These are phyloP conservation scores for Plagodis dolabraria DNA, from an alignment of 2,888 invertebrate species.

Conservation along the genomic window DNA sequence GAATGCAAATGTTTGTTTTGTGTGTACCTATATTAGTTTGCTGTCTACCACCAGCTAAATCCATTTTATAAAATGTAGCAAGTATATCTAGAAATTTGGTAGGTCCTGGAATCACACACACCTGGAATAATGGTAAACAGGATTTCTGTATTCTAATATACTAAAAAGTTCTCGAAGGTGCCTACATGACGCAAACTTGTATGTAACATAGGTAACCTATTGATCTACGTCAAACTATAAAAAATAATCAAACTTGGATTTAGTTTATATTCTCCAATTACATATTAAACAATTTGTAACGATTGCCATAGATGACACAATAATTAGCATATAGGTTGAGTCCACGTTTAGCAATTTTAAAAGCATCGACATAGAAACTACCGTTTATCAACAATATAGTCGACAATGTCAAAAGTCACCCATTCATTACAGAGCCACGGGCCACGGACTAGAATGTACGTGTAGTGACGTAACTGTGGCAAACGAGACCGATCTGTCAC, in stretches of 20 bases:
- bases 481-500: slow-evolving; percentile 33
- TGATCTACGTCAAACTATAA: too few relatives aligned
- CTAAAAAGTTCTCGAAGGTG: too few relatives aligned
- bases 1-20: too few relatives aligned
- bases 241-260: neutral
- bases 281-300: slow-evolving; percentile 26
- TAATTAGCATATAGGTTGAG: slow-evolving; percentile 39
- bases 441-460: slow-evolving; percentile 43
- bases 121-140: too few relatives aligned
- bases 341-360: slow-evolving; percentile 43
- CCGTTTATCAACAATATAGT: slow-evolving; percentile 51
- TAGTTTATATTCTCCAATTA: slow-evolving; percentile 18
- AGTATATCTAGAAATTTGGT: too few relatives aligned
- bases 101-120: too few relatives aligned
- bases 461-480: slow-evolving; percentile 31
- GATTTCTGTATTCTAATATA: too few relatives aligned
- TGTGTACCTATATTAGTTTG: too few relatives aligned
- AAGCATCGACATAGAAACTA: slow-evolving; percentile 55
- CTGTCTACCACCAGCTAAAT: too few relatives aligned
- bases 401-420: slow-evolving; percentile 77
- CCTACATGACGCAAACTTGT: too few relatives aligned
- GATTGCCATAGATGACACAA: slow-evolving; percentile 36
- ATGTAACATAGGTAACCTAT: too few relatives aligned
- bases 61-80: too few relatives aligned
- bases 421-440: slow-evolving; percentile 51